phyloP scores from a whole-genome alignment of 1,140 invertebrate genomes.

The Drosophila bocki region DNA sequence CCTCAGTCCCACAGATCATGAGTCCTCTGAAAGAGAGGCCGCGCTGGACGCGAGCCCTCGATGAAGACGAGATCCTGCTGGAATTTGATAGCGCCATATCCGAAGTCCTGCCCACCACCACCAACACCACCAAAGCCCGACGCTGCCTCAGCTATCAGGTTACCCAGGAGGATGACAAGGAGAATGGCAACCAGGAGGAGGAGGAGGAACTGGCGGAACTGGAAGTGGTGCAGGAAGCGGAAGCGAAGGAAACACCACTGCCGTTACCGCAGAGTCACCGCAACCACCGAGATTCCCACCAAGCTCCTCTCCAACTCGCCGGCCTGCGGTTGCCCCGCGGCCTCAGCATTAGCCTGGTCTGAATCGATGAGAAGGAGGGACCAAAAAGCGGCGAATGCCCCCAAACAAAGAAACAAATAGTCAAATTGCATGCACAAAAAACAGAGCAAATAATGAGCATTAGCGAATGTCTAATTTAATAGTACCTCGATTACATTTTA shows the following conservation, averaged over 20 bases:
- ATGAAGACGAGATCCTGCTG: slow-evolving; percentile 78
- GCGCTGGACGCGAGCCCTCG: slow-evolving; percentile 68
- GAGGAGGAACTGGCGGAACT: slow-evolving; percentile 10
- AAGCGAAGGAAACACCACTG: slow-evolving; percentile 15
- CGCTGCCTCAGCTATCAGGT: slow-evolving; percentile 61
- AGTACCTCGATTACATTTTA: slow-evolving; percentile 72
- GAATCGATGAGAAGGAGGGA: slow-evolving; percentile 9
- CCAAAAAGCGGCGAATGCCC: slow-evolving; percentile 15
- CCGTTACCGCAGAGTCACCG: slow-evolving; percentile 27
- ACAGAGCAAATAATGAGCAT: slow-evolving; percentile 47
- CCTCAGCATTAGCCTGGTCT: slow-evolving; percentile 69
- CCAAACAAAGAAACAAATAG: slow-evolving; percentile 41
- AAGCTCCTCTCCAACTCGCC: slow-evolving; percentile 35
- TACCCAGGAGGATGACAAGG: slow-evolving; percentile 37
- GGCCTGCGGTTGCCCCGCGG: slow-evolving; percentile 60
- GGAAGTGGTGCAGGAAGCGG: slow-evolving; percentile 39
- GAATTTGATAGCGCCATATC: slow-evolving; percentile 79
- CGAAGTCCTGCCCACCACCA: slow-evolving; percentile 71
- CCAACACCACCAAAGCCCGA: slow-evolving; percentile 29
- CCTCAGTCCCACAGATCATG: slow-evolving; percentile 64
- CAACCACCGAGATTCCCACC: slow-evolving; percentile 49
- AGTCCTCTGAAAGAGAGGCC: slow-evolving; percentile 70
- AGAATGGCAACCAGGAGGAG: slow-evolving; percentile 8
- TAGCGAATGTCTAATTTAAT: slow-evolving; percentile 70
- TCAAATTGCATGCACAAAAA: slow-evolving; percentile 72